Conservation (phyloP, 2,113 vertebrate genomes). For the Chamaetylas fuelleborni region DNA sequence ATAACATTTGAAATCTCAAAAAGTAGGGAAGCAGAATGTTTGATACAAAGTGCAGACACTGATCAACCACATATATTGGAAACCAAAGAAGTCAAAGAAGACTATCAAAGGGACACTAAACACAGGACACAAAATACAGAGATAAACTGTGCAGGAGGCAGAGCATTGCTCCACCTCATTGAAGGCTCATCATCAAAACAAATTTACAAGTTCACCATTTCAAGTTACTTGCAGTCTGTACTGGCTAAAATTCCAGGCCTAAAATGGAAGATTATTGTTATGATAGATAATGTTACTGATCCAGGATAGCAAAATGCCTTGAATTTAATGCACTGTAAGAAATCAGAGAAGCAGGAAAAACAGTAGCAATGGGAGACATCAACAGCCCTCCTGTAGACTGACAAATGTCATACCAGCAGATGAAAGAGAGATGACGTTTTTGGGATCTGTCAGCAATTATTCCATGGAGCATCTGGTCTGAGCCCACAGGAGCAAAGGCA, state of each 20-base stretch:
- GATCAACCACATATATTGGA: not conserved
- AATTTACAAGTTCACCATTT: not conserved
- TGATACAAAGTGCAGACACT: not conserved
- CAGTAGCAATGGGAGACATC: not conserved
- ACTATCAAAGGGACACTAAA: not conserved
- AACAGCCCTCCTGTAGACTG: not conserved
- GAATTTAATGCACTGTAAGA: not conserved
- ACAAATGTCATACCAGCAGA: not conserved
- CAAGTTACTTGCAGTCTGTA: not conserved
- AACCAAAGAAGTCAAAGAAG: not conserved
- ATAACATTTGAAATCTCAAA: not conserved
- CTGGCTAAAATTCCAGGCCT: not conserved
- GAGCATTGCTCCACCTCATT: not conserved
- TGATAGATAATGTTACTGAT: not conserved
- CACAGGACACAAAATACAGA: not conserved
- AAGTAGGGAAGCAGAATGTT: not conserved
- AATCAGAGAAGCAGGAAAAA: not conserved
- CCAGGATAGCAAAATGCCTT: not conserved
- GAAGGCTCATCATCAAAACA: not conserved
- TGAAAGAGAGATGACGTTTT: constrained; percentile 14
- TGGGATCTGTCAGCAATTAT: not conserved
- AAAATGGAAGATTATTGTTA: not conserved
- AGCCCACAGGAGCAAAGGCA: not conserved
- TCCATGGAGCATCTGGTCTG: not conserved
- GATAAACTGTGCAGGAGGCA: not conserved